Percentiles rank a stretch among this genome's conserved stretches.
Evolutionary conservation across 2,797 vertebrate genomes (phyloP).

Genomic region (Natrix natrix): DNA sequence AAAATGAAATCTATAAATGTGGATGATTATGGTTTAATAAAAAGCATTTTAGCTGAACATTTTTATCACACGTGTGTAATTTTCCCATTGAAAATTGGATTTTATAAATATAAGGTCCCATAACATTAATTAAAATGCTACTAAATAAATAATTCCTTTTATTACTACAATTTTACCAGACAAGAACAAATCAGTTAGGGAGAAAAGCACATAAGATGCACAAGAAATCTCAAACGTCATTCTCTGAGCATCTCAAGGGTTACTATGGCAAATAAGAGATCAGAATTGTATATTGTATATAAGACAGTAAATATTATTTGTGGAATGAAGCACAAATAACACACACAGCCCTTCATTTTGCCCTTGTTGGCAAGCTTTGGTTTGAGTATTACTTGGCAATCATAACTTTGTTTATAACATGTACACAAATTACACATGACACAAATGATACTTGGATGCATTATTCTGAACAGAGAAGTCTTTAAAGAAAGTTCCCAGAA

Average conservation of each 20-base stretch:
- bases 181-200: not conserved
- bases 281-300: not conserved
- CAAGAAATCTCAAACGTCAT: not conserved
- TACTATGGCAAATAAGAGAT: not conserved
- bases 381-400: not conserved
- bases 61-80: slow-evolving; percentile 39
- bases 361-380: not conserved
- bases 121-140: slow-evolving; percentile 34
- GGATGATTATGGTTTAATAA: slow-evolving; percentile 38
- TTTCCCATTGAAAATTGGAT: slow-evolving; percentile 3
- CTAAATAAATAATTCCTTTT: slow-evolving; percentile 23
- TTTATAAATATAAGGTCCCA: slow-evolving; percentile 35
- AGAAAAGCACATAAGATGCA: not conserved
- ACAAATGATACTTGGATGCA: not conserved
- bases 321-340: not conserved
- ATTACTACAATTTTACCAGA: not conserved
- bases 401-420: not conserved
- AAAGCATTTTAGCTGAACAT: slow-evolving; percentile 31
- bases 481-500: not conserved
- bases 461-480: not conserved
- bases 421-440: not conserved
- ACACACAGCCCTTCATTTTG: not conserved
- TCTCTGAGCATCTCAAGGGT: not conserved
- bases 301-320: not conserved
- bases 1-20: slow-evolving; percentile 18